Evolutionary conservation across 2,113 vertebrate genomes (phyloP).

Genomic region (Synodontis membranacea): DNA sequence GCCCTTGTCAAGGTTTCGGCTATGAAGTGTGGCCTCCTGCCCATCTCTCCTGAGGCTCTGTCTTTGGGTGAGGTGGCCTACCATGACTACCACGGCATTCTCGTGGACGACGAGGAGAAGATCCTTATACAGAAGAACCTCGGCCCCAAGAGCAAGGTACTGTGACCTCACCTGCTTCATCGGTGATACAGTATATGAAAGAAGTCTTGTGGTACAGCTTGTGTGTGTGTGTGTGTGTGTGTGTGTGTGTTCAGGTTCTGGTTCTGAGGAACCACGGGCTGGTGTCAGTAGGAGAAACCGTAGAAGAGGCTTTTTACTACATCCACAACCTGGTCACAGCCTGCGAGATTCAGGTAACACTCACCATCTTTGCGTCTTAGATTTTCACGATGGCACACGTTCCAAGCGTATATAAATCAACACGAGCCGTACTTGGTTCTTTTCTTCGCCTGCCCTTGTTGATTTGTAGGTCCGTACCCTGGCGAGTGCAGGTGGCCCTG

Average conservation of each 20-base stretch:
- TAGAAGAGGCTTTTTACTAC: constrained; percentile 97
- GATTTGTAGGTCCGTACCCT: constrained; percentile 87
- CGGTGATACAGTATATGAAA: neutral
- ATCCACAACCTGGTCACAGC: constrained; percentile 93
- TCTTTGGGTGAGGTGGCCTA: constrained; percentile 90
- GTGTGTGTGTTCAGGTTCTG: constrained; percentile 77
- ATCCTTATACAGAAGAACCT: constrained; percentile 89
- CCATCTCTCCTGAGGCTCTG: constrained; percentile 92
- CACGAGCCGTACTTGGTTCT: neutral
- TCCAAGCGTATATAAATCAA: neutral
- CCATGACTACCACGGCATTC: constrained; percentile 95
- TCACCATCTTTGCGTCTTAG: constrained; percentile 1
- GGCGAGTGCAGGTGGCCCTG: constrained; percentile 94
- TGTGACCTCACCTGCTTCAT: constrained; percentile 17
- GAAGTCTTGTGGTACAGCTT: constrained; percentile 1
- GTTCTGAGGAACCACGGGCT: constrained; percentile 96
- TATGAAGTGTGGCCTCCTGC: constrained; percentile 95
- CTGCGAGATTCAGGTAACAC: constrained; percentile 94
- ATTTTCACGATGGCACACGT: neutral
- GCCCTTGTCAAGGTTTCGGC: constrained; percentile 83
- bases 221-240: constrained; percentile 6
- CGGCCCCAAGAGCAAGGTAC: constrained; percentile 93
- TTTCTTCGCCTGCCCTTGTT: neutral
- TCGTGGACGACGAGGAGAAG: constrained; percentile 90
- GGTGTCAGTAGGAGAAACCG: constrained; percentile 88